phyloP scores from a whole-genome alignment of 2,888 invertebrate genomes.

The Lepidocyrtinus sp. region DNA sequence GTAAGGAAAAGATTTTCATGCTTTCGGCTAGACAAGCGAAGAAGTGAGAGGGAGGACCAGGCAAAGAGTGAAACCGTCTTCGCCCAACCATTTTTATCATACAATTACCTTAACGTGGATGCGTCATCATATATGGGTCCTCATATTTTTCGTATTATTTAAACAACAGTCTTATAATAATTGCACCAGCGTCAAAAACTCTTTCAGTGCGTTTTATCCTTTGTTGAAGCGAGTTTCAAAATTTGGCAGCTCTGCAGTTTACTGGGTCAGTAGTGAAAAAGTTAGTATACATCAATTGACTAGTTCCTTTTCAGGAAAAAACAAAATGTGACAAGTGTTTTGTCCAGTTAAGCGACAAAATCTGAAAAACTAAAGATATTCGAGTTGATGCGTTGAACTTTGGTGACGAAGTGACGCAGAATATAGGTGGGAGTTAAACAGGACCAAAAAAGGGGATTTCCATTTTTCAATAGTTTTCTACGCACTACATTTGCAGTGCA shows the following conservation, averaged over 20 bases:
- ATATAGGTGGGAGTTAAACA: no score
- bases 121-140: not conserved
- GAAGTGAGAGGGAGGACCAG: constrained; percentile 31
- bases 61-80: not conserved
- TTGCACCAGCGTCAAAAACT: not conserved
- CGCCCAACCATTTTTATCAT: not conserved
- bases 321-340: no score
- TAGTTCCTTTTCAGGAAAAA: no score
- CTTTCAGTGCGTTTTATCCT: not conserved
- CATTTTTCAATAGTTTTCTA: no score
- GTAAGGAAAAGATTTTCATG: constrained; percentile 5
- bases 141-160: not conserved
- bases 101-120: constrained; percentile 22
- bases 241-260: no score
- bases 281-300: constrained; percentile 60
- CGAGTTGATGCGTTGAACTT: no score
- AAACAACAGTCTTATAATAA: not conserved
- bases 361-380: no score
- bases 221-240: not conserved
- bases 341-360: no score
- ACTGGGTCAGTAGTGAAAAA: constrained; percentile 66
- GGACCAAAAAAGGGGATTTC: no score
- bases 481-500: no score
- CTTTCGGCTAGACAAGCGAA: constrained; percentile 17
- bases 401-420: no score